Base-by-base conservation (phyloP, 1,140 invertebrate genomes). In the Caenorhabditis brenneri region DNA sequence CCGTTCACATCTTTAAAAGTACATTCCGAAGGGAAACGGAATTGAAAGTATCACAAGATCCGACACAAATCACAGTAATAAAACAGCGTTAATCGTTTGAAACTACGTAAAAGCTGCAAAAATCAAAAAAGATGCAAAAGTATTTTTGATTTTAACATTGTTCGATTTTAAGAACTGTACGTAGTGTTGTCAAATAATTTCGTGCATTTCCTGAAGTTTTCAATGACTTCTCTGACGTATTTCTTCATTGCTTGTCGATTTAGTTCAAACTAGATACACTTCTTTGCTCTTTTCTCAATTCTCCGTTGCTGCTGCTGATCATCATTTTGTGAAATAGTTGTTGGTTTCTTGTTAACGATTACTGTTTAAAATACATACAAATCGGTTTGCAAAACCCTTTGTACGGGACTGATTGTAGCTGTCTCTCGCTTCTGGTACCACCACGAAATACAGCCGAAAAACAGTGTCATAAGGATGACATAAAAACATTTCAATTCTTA, bases 221-320 rank as follows among this genome's bases (percentile, higher is more conserved):
- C 58, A 3, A 65, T 65, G 5, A 27, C 10, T 27, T 33, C 58
- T 36, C 58, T 33, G 58, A 65, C 58, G 58, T 65, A 7, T 65
- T 36, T 33, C 9, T 15, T 65, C 7, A 12, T 74, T 33, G 29
- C 10, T 55, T 19, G 49, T 6, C 49, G 49, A 51, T 6, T 36
- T n/a, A 36, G 36, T 74, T 42, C 65, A 74, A 24, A 74, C 65
- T 74, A 74, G n/a, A 74, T 10, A 74, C 65, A 74, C n/a, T 74
- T 55, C 53, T 55, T 42, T 42, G 65, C 36, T 42, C 22, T 42
- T 31, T 42, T 2, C n/a, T 6, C 4, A 27, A 58, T 6, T 12
- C 12, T 42, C 12, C 5, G 12, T 12, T 42, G 39, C 53, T 51
- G 49, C 49, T 16, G 49, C 49, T 58, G 53, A 58, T 58, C 24